phyloP scores from a whole-genome alignment of 2,888 invertebrate genomes.

The Drosophila dives region DNA sequence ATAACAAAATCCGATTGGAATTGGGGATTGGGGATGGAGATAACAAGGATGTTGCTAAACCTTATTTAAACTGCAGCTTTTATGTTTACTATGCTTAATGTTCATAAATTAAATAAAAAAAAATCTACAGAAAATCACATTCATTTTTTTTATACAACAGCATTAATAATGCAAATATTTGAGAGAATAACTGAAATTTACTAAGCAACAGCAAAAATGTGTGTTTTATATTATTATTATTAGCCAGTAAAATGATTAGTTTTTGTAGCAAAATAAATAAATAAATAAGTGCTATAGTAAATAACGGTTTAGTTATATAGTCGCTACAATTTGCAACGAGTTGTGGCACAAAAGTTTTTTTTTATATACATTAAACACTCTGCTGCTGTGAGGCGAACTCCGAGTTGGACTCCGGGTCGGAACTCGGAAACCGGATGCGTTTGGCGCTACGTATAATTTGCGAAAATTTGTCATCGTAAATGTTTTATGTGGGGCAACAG shows the following conservation, averaged over 20 bases:
- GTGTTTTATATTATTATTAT: too few species aligned
- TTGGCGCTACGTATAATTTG: constrained; percentile 57
- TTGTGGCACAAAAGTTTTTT: constrained; percentile 1
- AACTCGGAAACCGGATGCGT: constrained; percentile 28
- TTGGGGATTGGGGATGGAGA: neutral
- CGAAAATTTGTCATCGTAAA: constrained; percentile 67
- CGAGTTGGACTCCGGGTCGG: neutral
- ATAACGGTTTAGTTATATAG: too few species aligned
- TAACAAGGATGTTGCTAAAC: neutral
- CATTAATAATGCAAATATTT: too few species aligned
- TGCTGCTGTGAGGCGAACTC: constrained; percentile 9
- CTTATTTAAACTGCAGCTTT: constrained; percentile 25
- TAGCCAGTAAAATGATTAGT: too few species aligned
- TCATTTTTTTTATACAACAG: neutral
- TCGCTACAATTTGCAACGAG: too few species aligned
- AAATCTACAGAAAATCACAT: neutral
- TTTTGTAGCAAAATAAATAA: too few species aligned
- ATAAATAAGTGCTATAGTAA: too few species aligned
- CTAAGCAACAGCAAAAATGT: too few species aligned
- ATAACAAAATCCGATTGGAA: neutral
- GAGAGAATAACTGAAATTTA: too few species aligned
- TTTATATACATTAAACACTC: constrained; percentile 13
- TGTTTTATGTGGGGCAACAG: constrained; percentile 40
- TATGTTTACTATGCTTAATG: constrained; percentile 6
- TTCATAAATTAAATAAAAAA: constrained; percentile 3